Evolutionary conservation across 2,113 vertebrate species (phyloP), one percentile per base, ranked within the genome.

Genomic region (Ceuthmochares aereus): DNA sequence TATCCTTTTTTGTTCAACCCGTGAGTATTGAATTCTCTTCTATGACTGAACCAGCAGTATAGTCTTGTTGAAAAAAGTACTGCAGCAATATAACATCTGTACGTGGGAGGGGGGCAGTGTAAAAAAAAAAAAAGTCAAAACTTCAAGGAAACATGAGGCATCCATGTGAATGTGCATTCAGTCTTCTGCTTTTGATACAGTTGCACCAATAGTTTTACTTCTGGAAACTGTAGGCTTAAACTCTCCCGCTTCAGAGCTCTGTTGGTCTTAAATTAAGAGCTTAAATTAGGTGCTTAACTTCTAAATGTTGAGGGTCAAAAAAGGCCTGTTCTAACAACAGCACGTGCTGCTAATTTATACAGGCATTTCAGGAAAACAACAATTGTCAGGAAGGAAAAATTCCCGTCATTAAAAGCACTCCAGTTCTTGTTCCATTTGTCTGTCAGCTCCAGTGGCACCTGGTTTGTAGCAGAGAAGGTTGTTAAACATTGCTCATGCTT

Each of bases 231-330:
- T 34, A 30, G 62, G 27, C 62, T 95, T 34, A 67, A 55, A 60
- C 36, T 84, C 47, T 69, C 4, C 13, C 0, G 13, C 21, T 49
- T 9, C 49, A 45, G 72, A 63, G n/a, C 42, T 67, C 58, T 75
- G 49, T 29, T 29, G 37, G 29, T 27, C 43, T 59, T 45, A 40
- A 40, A 10, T 40, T 40, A 76, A 62, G 6, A 75, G 27, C 70
- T 96, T 85, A 82, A 79, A 93, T 87, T 42, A 89, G 49, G 49
- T 73, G 40, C 58, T 94, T 89, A 76, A 76, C 84, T 93, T 89
- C 27, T 78, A 76, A 89, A 83, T 40, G 54, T 20, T 66, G 70
- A 68, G 67, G 54, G 62, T 73, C 66, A 54, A 12, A 85, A 88
- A 91, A 91, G 40, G n/a, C 84, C 74, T 79, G 62, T 90, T 95